Evolutionary conservation across 2,797 vertebrate species (phyloP), one percentile per base, ranked within the genome.

Genomic region (Pteronotus mesoamericanus): DNA sequence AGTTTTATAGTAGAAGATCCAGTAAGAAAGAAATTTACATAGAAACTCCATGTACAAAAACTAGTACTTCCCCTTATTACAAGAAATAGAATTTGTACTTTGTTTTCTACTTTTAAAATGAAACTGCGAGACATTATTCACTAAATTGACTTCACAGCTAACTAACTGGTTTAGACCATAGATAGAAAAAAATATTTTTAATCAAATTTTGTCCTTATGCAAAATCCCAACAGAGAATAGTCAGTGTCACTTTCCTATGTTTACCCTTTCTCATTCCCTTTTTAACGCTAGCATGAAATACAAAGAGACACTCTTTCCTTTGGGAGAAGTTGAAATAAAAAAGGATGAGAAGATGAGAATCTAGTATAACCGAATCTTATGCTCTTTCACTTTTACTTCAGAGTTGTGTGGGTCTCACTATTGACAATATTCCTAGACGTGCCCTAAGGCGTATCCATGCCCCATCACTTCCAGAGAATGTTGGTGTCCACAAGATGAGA

Each of bases 31-130:
- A 48, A 8, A 57, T 24, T 4, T 46, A 22, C 9, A 18, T 55
- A 55, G 24, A 66, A 10, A 24, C 11, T 8, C 46, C 66, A 7
- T 15, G 14, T 26, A 21, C 19, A 42, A 46, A 57, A 78, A 57
- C n/a, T 2, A 9, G 3, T 34, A 26, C 0, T 6, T 71, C 29
- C 42, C 12, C 16, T 8, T n/a, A 14, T 21, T 19, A 34, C 10
- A 79, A 21, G 15, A 39, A 48, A 1, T 32, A 9, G 24, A 61
- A 59, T 59, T 79, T 14, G 24, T 26, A 18, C 51, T 75, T n/a
- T n/a, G n/a, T 68, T 69, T 48, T 21, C 32, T 14, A n/a, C 9
- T 77, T 32, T 46, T 15, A 55, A 74, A 46, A 37, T 12, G 34
- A 66, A 77, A 69, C 22, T n/a, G 8, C 26, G 51, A 10, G 68